These are phyloP conservation scores for Aspidoscelis tigris DNA, from an alignment of 2,113 vertebrate genomes.

Conservation along the genomic window DNA sequence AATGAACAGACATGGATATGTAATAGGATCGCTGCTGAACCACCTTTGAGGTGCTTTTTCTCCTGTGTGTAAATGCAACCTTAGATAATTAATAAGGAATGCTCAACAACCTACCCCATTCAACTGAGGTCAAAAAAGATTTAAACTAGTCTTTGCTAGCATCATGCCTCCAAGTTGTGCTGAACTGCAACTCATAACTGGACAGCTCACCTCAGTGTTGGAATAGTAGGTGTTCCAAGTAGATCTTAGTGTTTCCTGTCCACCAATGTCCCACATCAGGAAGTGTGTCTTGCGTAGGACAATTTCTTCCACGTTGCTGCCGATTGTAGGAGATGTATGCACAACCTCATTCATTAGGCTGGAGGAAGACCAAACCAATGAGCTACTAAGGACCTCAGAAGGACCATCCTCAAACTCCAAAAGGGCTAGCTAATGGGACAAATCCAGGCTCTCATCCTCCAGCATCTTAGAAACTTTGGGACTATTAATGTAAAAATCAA, in stretches of 20 bases:
- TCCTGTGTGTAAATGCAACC: too few relatives aligned
- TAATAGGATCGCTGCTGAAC: too few relatives aligned
- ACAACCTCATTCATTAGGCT: slow-evolving; percentile 86
- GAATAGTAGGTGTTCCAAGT: slow-evolving; percentile 84
- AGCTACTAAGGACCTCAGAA: background rate
- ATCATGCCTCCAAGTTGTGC: background rate
- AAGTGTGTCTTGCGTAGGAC: slow-evolving; percentile 81
- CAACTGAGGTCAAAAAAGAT: too few relatives aligned
- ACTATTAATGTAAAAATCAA: too few relatives aligned
- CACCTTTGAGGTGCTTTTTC: too few relatives aligned
- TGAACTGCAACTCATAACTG: background rate
- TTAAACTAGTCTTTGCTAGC: background rate
- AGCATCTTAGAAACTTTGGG: background rate
- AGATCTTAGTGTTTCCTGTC: slow-evolving; percentile 82
- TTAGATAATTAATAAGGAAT: too few relatives aligned
- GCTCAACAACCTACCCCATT: too few relatives aligned
- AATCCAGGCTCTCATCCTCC: background rate
- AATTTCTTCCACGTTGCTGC: slow-evolving; percentile 87
- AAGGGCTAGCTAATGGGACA: background rate
- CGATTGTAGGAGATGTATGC: slow-evolving; percentile 83
- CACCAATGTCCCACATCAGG: slow-evolving; percentile 86
- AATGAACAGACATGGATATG: too few relatives aligned
- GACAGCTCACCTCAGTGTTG: slow-evolving; percentile 80
- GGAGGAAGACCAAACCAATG: background rate
- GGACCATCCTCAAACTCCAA: too few relatives aligned